A percentile compares a stretch with the other conserved stretches of the same genome.
Evolutionary conservation across 2,888 invertebrate genomes (phyloP).

Genomic region (Athalia cordata): DNA sequence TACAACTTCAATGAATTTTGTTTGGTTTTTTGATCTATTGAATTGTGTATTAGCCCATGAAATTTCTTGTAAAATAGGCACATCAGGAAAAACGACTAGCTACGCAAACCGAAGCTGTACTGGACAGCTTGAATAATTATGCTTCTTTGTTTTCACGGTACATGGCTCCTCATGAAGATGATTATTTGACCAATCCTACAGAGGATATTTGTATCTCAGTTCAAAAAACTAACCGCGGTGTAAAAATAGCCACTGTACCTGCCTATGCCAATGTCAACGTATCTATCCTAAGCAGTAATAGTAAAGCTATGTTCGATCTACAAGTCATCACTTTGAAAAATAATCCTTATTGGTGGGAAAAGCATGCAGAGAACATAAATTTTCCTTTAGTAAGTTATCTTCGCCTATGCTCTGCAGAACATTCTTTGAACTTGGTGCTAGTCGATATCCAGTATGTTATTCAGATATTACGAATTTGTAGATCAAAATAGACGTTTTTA

Average conservation of each 20-base stretch:
- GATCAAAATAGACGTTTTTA: constrained; percentile 37
- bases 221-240: constrained; percentile 37
- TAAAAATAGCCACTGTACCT: constrained; percentile 36
- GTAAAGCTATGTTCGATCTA: constrained; percentile 16
- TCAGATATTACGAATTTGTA: not conserved
- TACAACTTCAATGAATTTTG: no score
- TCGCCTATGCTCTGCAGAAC: not conserved
- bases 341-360: constrained; percentile 41
- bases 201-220: constrained; percentile 41
- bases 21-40: not conserved
- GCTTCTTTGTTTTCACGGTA: constrained; percentile 36
- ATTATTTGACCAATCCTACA: constrained; percentile 31
- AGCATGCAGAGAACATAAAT: constrained; percentile 27
- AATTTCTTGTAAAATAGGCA: constrained; percentile 26
- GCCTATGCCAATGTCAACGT: constrained; percentile 27
- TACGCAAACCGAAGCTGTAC: constrained; percentile 32
- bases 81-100: constrained; percentile 21
- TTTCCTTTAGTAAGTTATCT: constrained; percentile 27
- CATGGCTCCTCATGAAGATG: constrained; percentile 37
- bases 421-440: not conserved
- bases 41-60: not conserved
- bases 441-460: not conserved
- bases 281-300: constrained; percentile 18
- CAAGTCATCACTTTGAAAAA: constrained; percentile 36
- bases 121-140: constrained; percentile 35